Evolutionary conservation across 2,888 invertebrate genomes (phyloP), one percentile per base, ranked within the genome.

Genomic region (Platycnemis pennipes): DNA sequence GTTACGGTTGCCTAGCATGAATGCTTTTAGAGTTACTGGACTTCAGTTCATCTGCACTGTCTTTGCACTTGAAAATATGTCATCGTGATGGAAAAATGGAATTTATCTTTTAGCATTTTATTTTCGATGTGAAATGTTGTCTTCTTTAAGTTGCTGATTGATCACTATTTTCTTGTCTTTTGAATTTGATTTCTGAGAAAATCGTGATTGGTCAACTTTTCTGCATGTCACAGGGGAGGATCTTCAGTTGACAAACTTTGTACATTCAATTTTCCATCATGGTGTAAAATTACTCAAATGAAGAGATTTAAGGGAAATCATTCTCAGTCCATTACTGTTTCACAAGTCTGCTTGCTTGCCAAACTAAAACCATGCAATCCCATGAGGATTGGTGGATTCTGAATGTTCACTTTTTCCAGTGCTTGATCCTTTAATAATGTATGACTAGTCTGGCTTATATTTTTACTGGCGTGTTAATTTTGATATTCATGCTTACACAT

Each of bases 291-390:
- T 77, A 37, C 13, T 1, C 31, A 37, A 26, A 13, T 31, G 16
- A 4, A 37, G 4, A 11, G 26, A 26, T 77, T 11, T 77, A 11
- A 13, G 77, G 37, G 77, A 77, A 77, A 16, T 77, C 37, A 31
- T 37, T 31, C 63, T 26, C n/a, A 26, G 63, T 26, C 77, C 37
- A 13, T 31, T 37, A 37, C 77, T 77, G 26, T 77, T 77, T 77
- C 77, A 77, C 77, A 37, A 37, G 77, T 77, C 77, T 77, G 77
- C 77, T 77, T 77, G 77, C 77, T 37, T 77, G 77, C 77, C 16
- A 37, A 77, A 37, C 37, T 31, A 11, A 77, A 77, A 37, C 77
- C 77, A 37, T 77, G 31, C 37, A 2, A 37, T 37, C 37, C 26
- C 11, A 31, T 77, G 31, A 37, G 11, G n/a, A 77, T 31, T 77